Percentiles rank a stretch among this genome's conserved stretches.
Conservation (phyloP, 2,113 vertebrate genomes). For the Halichoerus grypus region DNA sequence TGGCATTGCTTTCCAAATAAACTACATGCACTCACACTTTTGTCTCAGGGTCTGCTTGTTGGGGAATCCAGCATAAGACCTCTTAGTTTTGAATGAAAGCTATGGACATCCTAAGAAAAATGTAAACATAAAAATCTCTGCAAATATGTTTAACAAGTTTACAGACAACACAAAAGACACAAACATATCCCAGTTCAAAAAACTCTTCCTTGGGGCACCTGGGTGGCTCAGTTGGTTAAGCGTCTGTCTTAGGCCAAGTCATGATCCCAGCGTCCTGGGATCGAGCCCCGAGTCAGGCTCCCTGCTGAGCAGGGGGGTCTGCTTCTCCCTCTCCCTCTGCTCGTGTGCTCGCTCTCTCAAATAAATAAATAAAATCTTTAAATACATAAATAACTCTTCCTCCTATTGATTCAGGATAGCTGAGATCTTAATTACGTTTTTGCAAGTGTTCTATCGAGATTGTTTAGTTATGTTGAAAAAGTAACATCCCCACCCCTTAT, state of each 20-base stretch:
- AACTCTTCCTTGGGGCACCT: neutral
- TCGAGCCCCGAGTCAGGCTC: too few relatives aligned
- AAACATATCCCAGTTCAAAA: conserved; percentile 26
- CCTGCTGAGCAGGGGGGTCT: too few relatives aligned
- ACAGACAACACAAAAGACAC: neutral
- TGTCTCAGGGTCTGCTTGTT: neutral
- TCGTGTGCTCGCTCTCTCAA: too few relatives aligned
- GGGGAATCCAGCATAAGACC: neutral
- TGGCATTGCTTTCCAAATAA: conserved; percentile 25
- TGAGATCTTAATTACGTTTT: neutral
- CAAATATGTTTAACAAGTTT: conserved; percentile 29
- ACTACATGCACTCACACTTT: neutral
- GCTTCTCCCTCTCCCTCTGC: too few relatives aligned
- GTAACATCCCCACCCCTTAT: neutral
- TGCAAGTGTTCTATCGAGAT: neutral
- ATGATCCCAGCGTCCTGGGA: too few relatives aligned
- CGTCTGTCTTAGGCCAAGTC: too few relatives aligned
- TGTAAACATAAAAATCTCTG: conserved; percentile 1
- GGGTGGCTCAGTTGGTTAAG: too few relatives aligned
- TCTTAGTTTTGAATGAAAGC: conserved; percentile 26
- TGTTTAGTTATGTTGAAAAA: neutral
- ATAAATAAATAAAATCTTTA: too few relatives aligned
- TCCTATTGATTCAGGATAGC: neutral
- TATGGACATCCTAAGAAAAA: neutral
- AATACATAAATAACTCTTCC: neutral